A percentile compares a stretch with the other conserved stretches of the same genome.
Evolutionary conservation across 2,113 vertebrate species (phyloP).

Genomic region (Serilophus lunatus): DNA sequence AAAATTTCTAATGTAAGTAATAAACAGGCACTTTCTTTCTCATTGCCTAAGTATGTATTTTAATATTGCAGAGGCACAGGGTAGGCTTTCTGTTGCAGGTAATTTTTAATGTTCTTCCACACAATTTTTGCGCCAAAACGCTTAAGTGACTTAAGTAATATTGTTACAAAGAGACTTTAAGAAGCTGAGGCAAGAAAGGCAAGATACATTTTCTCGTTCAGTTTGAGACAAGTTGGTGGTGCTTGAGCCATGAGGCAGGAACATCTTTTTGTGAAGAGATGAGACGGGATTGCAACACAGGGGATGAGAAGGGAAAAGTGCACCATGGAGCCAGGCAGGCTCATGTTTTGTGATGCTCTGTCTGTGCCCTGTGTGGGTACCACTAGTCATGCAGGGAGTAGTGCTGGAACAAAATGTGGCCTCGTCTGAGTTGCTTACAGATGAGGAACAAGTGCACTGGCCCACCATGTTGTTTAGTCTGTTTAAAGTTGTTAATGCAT

Average conservation of each 20-base stretch:
- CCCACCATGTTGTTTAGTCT: background rate
- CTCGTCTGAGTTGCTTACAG: background rate
- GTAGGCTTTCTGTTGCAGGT: background rate
- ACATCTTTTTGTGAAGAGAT: background rate
- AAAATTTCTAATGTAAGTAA: background rate
- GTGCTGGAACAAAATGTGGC: background rate
- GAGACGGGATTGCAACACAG: background rate
- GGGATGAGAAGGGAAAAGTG: background rate
- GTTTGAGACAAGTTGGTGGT: background rate
- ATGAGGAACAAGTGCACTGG: background rate
- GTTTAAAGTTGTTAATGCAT: background rate
- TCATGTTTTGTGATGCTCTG: rapidly evolving
- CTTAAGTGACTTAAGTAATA: background rate
- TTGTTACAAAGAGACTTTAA: background rate
- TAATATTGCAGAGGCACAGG: background rate
- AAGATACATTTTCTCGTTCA: background rate
- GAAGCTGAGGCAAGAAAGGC: background rate
- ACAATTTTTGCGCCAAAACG: background rate
- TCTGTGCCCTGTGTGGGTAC: background rate
- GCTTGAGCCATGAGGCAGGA: background rate
- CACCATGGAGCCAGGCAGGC: background rate
- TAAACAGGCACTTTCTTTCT: background rate
- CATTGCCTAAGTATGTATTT: background rate
- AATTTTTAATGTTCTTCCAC: background rate
- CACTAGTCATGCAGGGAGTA: background rate